Evolutionary conservation across 2,888 invertebrate species (phyloP), one percentile per base, ranked within the genome.

Genomic region (Penaeus monodon): DNA sequence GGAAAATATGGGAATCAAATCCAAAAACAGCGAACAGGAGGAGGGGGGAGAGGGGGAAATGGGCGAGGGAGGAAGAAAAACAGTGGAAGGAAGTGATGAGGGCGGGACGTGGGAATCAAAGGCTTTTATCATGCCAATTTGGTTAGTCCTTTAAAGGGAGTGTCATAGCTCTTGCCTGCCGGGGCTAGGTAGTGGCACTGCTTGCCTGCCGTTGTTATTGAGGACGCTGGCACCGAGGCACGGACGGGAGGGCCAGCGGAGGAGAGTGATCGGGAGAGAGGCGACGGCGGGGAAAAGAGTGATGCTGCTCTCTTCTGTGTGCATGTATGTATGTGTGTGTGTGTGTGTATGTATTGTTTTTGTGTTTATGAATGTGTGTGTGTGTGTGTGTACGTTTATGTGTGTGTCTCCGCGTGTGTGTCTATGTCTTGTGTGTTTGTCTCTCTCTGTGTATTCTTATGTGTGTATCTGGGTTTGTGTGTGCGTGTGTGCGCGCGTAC

Each of bases 301-400:
- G 29, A 68, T 12, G 27, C 38, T n/a, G 64, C 57, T 57, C 49
- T 27, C 73, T 73, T 70, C 73, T 64, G 57, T 70, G 63, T 73
- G 27, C 57, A 64, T 73, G 63, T 70, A 64, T 82, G 73, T 81
- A 44, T 29, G 70, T 73, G 73, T 81, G 68, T 81, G 82, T 82
- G 82, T 82, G 57, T 44, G 70, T 82, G 68, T 57, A 29, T 70
- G 29, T 73, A 57, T 81, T 80, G 70, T 81, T 70, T 74, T 17
- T 74, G 10, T 74, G 76, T 33, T 6, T 74, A 49, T 77, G 22
- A 73, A 70, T 82, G 49, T 82, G 73, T 82, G 68, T 68, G 6
- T 68, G 17, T 68, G 17, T 68, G 68, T 68, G 68, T 68, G 17
- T 68, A 1, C 17, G 68, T 12, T 6, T 68, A 17, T 68, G 68